Percentiles rank a stretch among this genome's conserved stretches.
Conservation (phyloP, 2,888 invertebrate species). For the Volucella zonaria region DNA sequence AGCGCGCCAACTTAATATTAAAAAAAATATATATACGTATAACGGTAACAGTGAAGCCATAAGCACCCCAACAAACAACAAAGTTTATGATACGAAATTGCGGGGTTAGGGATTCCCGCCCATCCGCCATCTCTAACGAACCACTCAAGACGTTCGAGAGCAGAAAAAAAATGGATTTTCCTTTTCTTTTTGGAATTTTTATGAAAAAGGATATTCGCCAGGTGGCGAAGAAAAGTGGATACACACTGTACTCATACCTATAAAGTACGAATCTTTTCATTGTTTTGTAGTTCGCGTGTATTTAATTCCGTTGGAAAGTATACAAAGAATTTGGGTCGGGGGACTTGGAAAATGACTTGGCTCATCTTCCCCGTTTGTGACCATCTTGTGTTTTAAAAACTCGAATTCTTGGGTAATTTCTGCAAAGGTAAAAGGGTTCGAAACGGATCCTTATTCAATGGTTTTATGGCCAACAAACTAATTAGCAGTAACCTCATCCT, state of each 20-base stretch:
- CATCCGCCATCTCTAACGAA: background rate
- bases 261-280: conserved; percentile 12
- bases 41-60: conserved; percentile 29
- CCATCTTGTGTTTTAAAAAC: conserved; percentile 47
- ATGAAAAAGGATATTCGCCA: conserved; percentile 42
- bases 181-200: too few relatives aligned
- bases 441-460: conserved; percentile 42
- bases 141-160: background rate
- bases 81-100: conserved; percentile 57
- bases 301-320: conserved; percentile 46
- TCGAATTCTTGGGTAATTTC: conserved; percentile 44
- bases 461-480: conserved; percentile 63
- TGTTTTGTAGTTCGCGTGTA: conserved; percentile 30
- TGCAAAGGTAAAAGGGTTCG: conserved; percentile 40
- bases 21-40: conserved; percentile 24
- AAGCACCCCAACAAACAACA: conserved; percentile 55
- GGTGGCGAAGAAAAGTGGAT: conserved; percentile 41
- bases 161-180: too few relatives aligned
- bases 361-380: background rate
- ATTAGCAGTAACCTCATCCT: conserved; percentile 61
- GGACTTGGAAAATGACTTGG: background rate
- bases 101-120: conserved; percentile 34
- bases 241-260: background rate
- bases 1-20: conserved; percentile 67
- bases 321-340: conserved; percentile 10